phyloP scores from a whole-genome alignment of 2,113 vertebrate genomes.

The Camarhynchus parvulus region DNA sequence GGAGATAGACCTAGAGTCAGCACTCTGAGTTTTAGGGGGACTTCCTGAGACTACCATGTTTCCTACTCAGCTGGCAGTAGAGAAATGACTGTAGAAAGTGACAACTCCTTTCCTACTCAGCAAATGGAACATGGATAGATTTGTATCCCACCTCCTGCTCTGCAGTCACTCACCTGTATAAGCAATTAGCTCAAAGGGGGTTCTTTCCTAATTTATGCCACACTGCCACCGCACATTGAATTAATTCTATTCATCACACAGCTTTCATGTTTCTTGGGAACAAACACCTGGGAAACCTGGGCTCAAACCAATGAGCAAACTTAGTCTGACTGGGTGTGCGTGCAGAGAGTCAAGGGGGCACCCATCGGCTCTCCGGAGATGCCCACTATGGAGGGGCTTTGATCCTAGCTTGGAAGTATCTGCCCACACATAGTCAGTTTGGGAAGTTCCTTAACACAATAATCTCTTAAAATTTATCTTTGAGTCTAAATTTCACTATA shows the following conservation, averaged over 20 bases:
- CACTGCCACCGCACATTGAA: accelerated
- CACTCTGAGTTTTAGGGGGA: not conserved
- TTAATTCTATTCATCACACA: not conserved
- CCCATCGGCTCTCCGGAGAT: not conserved
- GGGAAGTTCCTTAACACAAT: not conserved
- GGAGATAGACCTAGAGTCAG: not conserved
- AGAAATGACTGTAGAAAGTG: not conserved
- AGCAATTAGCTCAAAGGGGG: not conserved
- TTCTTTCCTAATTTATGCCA: not conserved
- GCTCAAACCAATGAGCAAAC: not conserved
- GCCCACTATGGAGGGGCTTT: not conserved
- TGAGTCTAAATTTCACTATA: not conserved
- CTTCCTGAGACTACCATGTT: accelerated
- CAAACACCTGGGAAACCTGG: not conserved
- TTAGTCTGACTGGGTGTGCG: not conserved
- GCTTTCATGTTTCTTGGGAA: not conserved
- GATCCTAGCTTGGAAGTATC: not conserved
- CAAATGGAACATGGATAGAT: not conserved
- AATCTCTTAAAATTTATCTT: not conserved
- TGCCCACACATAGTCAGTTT: not conserved
- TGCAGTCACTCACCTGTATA: too few relatives aligned
- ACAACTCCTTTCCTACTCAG: not conserved
- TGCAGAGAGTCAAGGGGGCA: not conserved
- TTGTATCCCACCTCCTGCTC: not conserved
- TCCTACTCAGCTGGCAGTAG: not conserved